Conservation (phyloP, 1,140 invertebrate genomes). For the Psix sp. region DNA sequence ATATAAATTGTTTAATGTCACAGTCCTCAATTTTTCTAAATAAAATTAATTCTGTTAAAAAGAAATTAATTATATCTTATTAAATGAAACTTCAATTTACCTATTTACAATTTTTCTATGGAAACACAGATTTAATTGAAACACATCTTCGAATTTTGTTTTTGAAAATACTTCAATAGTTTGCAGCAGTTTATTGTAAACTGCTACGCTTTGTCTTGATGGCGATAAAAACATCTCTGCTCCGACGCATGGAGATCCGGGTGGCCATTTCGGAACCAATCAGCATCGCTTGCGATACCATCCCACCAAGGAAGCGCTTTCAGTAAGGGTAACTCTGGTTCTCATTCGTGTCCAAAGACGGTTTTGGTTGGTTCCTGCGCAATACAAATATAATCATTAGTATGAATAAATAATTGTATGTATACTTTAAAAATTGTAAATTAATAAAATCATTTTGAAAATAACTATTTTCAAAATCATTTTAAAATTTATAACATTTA, state of each 20-base stretch:
- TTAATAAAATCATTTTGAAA: not conserved
- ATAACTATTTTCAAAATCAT: not conserved
- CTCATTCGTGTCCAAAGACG: conserved; percentile 4
- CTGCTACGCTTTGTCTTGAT: conserved; percentile 5
- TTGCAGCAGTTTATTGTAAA: conserved; percentile 14
- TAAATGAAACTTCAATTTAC: too few relatives aligned
- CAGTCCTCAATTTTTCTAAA: too few relatives aligned
- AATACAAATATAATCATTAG: conserved; percentile 18
- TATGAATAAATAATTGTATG: not conserved
- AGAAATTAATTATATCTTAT: too few relatives aligned
- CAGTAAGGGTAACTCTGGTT: conserved; percentile 20
- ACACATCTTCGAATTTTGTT: too few relatives aligned
- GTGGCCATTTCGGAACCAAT: conserved; percentile 14
- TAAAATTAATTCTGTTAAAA: too few relatives aligned
- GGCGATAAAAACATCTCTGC: not conserved
- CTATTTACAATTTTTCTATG: too few relatives aligned
- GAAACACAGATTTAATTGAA: too few relatives aligned
- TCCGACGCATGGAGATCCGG: conserved; percentile 34
- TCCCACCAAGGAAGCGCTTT: conserved; percentile 32
- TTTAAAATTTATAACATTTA: too few relatives aligned
- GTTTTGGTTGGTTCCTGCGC: conserved; percentile 19
- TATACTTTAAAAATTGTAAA: not conserved
- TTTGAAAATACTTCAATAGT: not conserved
- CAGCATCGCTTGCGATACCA: conserved; percentile 10
- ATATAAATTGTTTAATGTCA: too few relatives aligned